Evolutionary conservation across 2,113 vertebrate genomes (phyloP).

Genomic region (Cynoglossus semilaevis): DNA sequence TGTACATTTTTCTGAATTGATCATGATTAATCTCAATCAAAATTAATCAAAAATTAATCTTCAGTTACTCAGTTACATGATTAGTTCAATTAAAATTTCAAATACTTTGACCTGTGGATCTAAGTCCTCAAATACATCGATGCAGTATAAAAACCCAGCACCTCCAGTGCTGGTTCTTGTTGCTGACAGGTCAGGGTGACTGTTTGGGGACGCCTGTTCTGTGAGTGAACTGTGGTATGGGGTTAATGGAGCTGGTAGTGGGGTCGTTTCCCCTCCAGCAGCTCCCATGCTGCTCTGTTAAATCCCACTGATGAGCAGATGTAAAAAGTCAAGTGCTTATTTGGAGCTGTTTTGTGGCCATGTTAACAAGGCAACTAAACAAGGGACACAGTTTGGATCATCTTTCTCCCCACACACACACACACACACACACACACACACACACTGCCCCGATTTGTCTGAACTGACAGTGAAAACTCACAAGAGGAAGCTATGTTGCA

Average conservation of each 20-base stretch:
- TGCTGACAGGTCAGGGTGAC: constrained; percentile 7
- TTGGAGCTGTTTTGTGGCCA: constrained; percentile 48
- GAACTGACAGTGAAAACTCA: constrained; percentile 44
- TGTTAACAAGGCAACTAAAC: constrained; percentile 53
- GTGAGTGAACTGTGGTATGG: constrained; percentile 20
- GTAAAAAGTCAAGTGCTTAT: constrained; percentile 56
- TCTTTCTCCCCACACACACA: constrained; percentile 31
- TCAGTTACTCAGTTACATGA: no score
- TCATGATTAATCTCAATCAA: no score
- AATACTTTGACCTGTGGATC: constrained; percentile 28
- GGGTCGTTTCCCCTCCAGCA: constrained; percentile 6
- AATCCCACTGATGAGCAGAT: constrained; percentile 54
- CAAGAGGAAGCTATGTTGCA: constrained; percentile 35
- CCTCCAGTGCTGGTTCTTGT: constrained; percentile 16
- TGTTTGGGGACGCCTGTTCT: constrained; percentile 29
- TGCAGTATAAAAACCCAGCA: constrained; percentile 1
- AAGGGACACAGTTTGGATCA: constrained; percentile 40
- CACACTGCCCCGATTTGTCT: constrained; percentile 33
- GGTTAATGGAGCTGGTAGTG: constrained; percentile 10
- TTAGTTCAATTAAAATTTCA: no score
- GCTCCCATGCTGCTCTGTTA: constrained; percentile 19
- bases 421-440: no score
- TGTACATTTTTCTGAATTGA: no score
- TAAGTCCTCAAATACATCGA: constrained; percentile 35
- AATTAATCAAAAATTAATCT: no score